Conservation (phyloP, 2,797 vertebrate genomes). For the Leptoclinus maculatus region DNA sequence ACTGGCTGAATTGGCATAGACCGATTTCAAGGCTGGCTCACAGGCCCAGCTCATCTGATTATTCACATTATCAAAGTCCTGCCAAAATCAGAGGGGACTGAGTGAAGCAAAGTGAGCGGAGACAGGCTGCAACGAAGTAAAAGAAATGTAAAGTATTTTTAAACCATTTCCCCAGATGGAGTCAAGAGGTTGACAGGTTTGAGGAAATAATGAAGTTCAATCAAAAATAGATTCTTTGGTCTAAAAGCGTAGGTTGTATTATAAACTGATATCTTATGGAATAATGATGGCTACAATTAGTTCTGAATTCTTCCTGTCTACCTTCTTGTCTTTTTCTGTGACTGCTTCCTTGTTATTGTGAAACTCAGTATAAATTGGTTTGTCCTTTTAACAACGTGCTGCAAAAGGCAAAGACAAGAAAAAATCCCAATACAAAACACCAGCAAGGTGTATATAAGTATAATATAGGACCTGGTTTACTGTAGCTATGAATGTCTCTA, state of each 20-base stretch:
- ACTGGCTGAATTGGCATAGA: slow-evolving; percentile 41
- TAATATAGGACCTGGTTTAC: not conserved
- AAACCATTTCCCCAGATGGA: slow-evolving; percentile 34
- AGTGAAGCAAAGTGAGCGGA: slow-evolving; percentile 34
- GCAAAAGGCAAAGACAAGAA: not conserved
- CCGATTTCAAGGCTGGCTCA: slow-evolving; percentile 54
- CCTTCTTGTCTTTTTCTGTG: slow-evolving; percentile 11
- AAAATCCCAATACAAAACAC: not conserved
- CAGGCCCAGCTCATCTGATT: slow-evolving; percentile 56
- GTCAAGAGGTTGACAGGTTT: slow-evolving; percentile 51
- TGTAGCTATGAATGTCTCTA: slow-evolving; percentile 5
- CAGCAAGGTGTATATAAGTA: not conserved
- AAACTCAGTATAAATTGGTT: not conserved
- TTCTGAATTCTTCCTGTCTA: not conserved
- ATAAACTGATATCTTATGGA: slow-evolving; percentile 31
- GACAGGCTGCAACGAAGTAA: slow-evolving; percentile 39
- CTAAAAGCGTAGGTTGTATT: slow-evolving; percentile 54
- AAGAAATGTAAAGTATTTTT: slow-evolving; percentile 62
- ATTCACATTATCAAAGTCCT: slow-evolving; percentile 72
- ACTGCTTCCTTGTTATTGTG: slow-evolving; percentile 15
- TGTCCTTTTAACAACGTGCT: not conserved
- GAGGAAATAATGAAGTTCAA: slow-evolving; percentile 34
- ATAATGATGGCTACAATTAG: slow-evolving; percentile 15
- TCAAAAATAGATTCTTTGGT: slow-evolving; percentile 59
- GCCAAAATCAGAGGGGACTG: slow-evolving; percentile 53